Evolutionary conservation across 2,888 invertebrate species (phyloP).

Genomic region (Automeris io): DNA sequence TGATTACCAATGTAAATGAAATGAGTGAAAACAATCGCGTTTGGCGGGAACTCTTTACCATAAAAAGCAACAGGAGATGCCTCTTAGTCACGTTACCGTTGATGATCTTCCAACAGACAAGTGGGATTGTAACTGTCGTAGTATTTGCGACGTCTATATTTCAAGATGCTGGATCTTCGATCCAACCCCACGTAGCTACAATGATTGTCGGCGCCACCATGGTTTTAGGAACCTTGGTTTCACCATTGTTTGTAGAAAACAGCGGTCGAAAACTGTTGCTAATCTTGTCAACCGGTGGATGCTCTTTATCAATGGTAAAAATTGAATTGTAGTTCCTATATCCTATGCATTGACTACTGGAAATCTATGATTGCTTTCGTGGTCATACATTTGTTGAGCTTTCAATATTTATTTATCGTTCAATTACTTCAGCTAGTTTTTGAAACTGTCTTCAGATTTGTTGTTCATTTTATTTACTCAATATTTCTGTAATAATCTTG

Average conservation of each 20-base stretch:
- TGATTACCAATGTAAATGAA: not conserved
- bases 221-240: not conserved
- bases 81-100: slow-evolving; percentile 20
- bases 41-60: slow-evolving; percentile 24
- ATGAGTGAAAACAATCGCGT: not conserved
- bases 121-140: slow-evolving; percentile 21
- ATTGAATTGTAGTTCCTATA: not conserved
- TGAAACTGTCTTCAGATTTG: too few species aligned
- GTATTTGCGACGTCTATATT: slow-evolving; percentile 27
- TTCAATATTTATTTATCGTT: too few species aligned
- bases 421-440: too few species aligned
- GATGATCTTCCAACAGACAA: slow-evolving; percentile 20
- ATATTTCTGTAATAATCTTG: too few species aligned
- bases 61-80: slow-evolving; percentile 24
- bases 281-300: not conserved
- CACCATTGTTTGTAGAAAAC: not conserved
- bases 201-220: slow-evolving; percentile 19
- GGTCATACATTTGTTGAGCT: too few species aligned
- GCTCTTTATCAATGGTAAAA: not conserved
- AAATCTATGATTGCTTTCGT: too few species aligned
- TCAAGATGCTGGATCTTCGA: slow-evolving; percentile 22
- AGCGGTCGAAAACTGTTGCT: not conserved
- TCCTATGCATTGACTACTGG: not conserved
- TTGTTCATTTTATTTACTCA: too few species aligned
- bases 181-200: slow-evolving; percentile 24